Evolutionary conservation across 2,888 invertebrate genomes (phyloP), one percentile per base, ranked within the genome.

Genomic region (Tiliacea aurago): DNA sequence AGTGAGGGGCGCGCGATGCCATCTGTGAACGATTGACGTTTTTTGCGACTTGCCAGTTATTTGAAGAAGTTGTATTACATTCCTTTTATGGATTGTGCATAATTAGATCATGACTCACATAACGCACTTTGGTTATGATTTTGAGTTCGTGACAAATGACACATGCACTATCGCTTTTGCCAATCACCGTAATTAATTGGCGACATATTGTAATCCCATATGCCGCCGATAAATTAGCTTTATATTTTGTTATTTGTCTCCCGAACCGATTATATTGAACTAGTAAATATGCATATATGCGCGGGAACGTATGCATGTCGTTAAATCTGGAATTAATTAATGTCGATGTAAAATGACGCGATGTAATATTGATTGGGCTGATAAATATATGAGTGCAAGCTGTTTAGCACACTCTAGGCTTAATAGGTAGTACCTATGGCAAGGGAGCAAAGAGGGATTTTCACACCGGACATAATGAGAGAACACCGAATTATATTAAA

Each of bases 11-110:
- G 49, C 58, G 69, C 79, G 51, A 73, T 75, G 79, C 73, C 88
- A 91, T 92, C 88, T 91, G 90, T 86, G 87, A 82, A 79, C 86
- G 79, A 87, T 89, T 88, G 81, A 86, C 78, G 81, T 78, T 75
- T 74, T 73, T 78, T 78, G 69, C 43, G 69, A 71, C 59, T 65
- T 70, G 74, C 63, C 81, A 56, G 70, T 73, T 65, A 70, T 82
- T 79, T 78, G 58, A 53, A 64, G 64, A 74, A 70, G 63, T 61
- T 61, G 49, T n/a, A n/a, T 77, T 62, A 51, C 56, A 56, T 78
- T 66, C 78, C 82, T 75, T 81, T 78, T 73, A 49, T 37, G 59
- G 74, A 53, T 51, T 64, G 43, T 20, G 62, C 49, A 77, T 78
- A 63, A 70, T 70, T 69, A 58, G 58, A 67, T 6, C 47, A 45